A percentile compares a stretch with the other conserved stretches of the same genome.
phyloP scores from a whole-genome alignment of 1,140 invertebrate species.

The Lepidurus arcticus region DNA sequence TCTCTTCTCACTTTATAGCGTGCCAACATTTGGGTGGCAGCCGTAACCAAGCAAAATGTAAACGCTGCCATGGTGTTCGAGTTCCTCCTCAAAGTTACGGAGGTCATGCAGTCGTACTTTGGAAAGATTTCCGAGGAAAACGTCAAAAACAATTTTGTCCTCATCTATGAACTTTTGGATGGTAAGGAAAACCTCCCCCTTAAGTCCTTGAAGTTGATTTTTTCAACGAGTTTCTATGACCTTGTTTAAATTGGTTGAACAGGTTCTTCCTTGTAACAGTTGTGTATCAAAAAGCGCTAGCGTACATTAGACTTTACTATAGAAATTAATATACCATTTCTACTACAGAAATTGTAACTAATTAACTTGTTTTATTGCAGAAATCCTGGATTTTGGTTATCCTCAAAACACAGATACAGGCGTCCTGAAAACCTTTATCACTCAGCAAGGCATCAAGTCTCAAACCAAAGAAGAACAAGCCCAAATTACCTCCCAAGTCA shows the following conservation, averaged over 20 bases:
- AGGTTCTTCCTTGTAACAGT: no score
- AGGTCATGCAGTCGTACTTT: constrained; percentile 99
- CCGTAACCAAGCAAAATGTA: constrained; percentile 99
- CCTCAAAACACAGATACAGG: constrained; percentile 99
- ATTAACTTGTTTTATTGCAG: constrained; percentile 49
- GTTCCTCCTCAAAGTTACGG: constrained; percentile 97
- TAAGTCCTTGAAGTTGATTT: not conserved
- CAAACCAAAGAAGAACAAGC: constrained; percentile 98
- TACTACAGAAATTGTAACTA: constrained; percentile 9
- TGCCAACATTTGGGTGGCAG: constrained; percentile 98
- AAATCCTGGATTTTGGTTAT: constrained; percentile 99
- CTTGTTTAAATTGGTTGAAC: no score
- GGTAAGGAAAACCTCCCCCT: constrained; percentile 52
- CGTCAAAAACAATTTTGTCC: constrained; percentile 99
- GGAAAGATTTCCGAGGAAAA: constrained; percentile 99
- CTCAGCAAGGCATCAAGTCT: constrained; percentile 98
- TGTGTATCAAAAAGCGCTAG: no score
- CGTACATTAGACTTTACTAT: not conserved
- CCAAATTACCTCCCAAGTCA: constrained; percentile 99
- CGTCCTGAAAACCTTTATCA: constrained; percentile 98
- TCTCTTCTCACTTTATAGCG: constrained; percentile 50
- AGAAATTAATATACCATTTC: not conserved
- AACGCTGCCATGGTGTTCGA: constrained; percentile 99
- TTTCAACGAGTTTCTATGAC: no score
- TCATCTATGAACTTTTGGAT: constrained; percentile 98